Conservation (phyloP, 2,888 invertebrate genomes). For the Oligia latruncula region DNA sequence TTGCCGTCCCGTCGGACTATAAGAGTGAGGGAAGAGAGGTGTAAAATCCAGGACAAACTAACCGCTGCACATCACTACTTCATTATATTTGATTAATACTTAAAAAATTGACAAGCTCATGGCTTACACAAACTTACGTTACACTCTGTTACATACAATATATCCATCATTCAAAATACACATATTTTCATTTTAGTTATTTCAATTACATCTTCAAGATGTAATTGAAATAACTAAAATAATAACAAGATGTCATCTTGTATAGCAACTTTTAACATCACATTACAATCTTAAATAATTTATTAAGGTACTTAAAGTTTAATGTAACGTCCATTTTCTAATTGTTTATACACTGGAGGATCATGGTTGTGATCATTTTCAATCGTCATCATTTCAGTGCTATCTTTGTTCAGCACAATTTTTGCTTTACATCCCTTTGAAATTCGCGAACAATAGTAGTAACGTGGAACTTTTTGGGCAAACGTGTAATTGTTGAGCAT, state of each 20-base stretch:
- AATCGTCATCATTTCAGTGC: background rate
- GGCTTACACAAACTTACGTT: background rate
- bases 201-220: too few relatives aligned
- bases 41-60: background rate
- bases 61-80: background rate
- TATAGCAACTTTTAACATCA: background rate
- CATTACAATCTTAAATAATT: background rate
- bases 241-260: background rate
- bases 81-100: background rate
- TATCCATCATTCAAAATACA: background rate
- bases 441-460: conserved; percentile 44
- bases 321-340: background rate
- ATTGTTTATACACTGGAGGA: conserved; percentile 13
- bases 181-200: background rate
- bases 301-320: background rate
- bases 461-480: conserved; percentile 15
- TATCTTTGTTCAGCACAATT: conserved; percentile 15
- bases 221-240: too few relatives aligned
- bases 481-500: conserved; percentile 46
- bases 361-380: conserved; percentile 30
- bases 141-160: background rate
- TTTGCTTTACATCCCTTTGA: conserved; percentile 34
- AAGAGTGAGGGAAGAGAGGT: background rate
- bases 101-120: background rate
- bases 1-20: background rate